These are phyloP conservation scores for Atherinosoma microstoma DNA, from an alignment of 2,797 vertebrate species.

Conservation along the genomic window DNA sequence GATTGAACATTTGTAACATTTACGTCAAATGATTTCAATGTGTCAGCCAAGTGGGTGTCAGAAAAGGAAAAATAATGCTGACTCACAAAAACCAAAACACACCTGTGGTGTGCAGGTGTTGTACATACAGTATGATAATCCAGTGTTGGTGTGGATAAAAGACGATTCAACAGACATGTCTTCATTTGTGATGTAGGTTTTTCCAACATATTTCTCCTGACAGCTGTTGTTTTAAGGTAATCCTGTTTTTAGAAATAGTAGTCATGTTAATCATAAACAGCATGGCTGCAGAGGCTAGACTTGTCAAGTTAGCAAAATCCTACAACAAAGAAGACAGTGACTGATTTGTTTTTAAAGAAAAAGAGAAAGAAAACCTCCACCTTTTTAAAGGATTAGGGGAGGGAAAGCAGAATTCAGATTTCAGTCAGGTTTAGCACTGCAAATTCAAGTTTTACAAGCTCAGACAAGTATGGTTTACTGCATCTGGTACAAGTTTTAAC, in stretches of 20 bases:
- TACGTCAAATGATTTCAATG: conserved; percentile 2
- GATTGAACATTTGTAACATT: neutral
- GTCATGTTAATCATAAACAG: conserved; percentile 68
- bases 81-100: conserved; percentile 20
- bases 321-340: conserved; percentile 65
- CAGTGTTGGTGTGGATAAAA: conserved; percentile 13
- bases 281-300: conserved; percentile 61
- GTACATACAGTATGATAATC: conserved; percentile 23
- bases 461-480: conserved; percentile 40
- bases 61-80: neutral
- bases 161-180: conserved; percentile 60
- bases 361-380: conserved; percentile 32
- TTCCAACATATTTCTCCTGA: conserved; percentile 71
- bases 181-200: conserved; percentile 58
- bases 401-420: conserved; percentile 48
- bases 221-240: conserved; percentile 82
- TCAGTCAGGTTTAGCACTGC: conserved; percentile 40
- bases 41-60: neutral
- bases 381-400: conserved; percentile 73
- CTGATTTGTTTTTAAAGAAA: conserved; percentile 57
- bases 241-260: conserved; percentile 60
- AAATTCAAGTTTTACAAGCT: conserved; percentile 62
- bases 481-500: conserved; percentile 10
- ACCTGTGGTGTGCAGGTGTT: conserved; percentile 45
- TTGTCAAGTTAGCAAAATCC: conserved; percentile 63